Evolutionary conservation across 92 coral and sea anemone species (phyloP).

Genomic region (Zoanthus gigantus): DNA sequence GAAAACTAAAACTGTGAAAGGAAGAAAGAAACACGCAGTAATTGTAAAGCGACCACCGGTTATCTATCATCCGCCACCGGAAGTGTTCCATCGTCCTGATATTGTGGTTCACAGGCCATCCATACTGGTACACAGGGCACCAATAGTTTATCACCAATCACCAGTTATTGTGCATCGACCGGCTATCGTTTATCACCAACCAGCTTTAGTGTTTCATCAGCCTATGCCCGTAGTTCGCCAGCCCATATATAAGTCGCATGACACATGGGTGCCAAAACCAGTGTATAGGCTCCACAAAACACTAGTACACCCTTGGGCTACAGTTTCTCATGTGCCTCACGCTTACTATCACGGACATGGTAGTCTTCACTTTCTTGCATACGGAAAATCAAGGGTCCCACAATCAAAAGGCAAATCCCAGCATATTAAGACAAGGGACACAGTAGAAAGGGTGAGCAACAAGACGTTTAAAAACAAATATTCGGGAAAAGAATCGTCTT

Average conservation of each 20-base stretch:
- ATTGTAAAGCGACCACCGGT: constrained; percentile 92
- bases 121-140: constrained; percentile 92
- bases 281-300: constrained; percentile 66
- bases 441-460: constrained; percentile 43
- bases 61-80: constrained; percentile 97
- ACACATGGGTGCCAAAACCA: constrained; percentile 79
- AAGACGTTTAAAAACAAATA: constrained; percentile 30
- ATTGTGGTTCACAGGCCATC: constrained; percentile 98
- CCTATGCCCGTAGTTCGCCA: constrained; percentile 89
- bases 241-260: constrained; percentile 83
- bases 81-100: constrained; percentile 95
- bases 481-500: background rate
- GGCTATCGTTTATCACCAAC: constrained; percentile 94
- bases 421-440: constrained; percentile 7
- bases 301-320: constrained; percentile 69
- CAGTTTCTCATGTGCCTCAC: constrained; percentile 71
- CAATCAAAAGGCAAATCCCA: constrained; percentile 26
- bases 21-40: constrained; percentile 86
- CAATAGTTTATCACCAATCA: constrained; percentile 93
- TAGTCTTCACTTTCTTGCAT: constrained; percentile 71
- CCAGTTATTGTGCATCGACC: constrained; percentile 97
- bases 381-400: constrained; percentile 87
- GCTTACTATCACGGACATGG: constrained; percentile 80
- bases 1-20: constrained; percentile 71
- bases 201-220: constrained; percentile 86